A percentile compares a stretch with the other conserved stretches of the same genome.
Conservation (phyloP, 2,888 invertebrate species). For the Xestia c-nigrum region DNA sequence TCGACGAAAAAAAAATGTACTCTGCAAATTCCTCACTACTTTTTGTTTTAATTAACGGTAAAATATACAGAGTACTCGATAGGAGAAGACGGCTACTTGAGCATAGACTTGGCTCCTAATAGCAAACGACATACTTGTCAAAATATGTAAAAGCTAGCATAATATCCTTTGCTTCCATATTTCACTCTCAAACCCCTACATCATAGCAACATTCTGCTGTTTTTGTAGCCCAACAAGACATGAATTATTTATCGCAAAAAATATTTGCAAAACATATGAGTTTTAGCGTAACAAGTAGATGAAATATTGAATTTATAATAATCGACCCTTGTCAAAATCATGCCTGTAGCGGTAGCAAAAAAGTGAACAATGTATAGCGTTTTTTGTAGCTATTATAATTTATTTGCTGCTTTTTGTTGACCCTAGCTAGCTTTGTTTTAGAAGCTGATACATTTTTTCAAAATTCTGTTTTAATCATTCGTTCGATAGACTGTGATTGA, state of each 20-base stretch:
- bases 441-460: background rate
- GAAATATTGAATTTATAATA: conserved; percentile 62
- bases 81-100: background rate
- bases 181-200: conserved; percentile 5
- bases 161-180: background rate
- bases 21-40: background rate
- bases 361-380: conserved; percentile 15
- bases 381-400: conserved; percentile 29
- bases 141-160: background rate
- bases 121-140: background rate
- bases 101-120: no score
- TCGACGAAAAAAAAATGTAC: background rate
- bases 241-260: conserved; percentile 52
- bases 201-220: background rate
- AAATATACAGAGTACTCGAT: background rate
- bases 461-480: background rate
- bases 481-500: background rate
- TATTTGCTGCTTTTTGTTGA: conserved; percentile 39
- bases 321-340: conserved; percentile 64
- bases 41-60: background rate
- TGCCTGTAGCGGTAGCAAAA: conserved; percentile 40
- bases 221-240: conserved; percentile 15
- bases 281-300: conserved; percentile 38
- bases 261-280: conserved; percentile 44
- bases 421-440: conserved; percentile 12